A percentile compares a stretch with the other conserved stretches of the same genome.
Evolutionary conservation across 1,140 invertebrate species (phyloP).

Genomic region (Papilio dardanus): DNA sequence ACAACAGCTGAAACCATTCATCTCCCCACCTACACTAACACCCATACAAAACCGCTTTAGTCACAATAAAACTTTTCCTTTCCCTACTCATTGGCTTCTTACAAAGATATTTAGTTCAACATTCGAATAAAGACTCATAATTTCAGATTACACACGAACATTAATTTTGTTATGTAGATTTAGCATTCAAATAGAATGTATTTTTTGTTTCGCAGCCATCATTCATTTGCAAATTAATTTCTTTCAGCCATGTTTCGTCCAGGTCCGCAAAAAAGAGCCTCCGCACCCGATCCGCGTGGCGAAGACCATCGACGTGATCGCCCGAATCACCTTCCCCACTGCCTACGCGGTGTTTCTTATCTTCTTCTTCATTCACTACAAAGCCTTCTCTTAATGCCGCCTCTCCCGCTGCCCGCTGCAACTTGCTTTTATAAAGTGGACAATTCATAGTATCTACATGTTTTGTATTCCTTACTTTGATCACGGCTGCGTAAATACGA

Average conservation of each 20-base stretch:
- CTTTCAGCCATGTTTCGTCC: slow-evolving; percentile 86
- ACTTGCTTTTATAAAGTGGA: slow-evolving; percentile 61
- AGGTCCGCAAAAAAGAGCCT: slow-evolving; percentile 94
- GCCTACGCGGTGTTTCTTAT: slow-evolving; percentile 96
- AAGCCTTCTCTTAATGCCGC: slow-evolving; percentile 86
- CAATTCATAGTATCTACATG: slow-evolving; percentile 58
- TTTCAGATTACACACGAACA: slow-evolving; percentile 6
- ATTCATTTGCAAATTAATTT: slow-evolving; percentile 76
- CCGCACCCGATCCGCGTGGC: slow-evolving; percentile 95
- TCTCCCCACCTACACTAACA: slow-evolving; percentile 26
- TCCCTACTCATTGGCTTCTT: slow-evolving; percentile 28
- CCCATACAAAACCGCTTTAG: slow-evolving; percentile 23
- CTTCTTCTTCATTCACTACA: slow-evolving; percentile 97
- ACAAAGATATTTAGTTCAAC: slow-evolving; percentile 19
- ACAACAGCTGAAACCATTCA: slow-evolving; percentile 34
- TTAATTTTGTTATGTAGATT: background rate
- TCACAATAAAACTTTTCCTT: slow-evolving; percentile 1
- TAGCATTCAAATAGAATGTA: slow-evolving; percentile 19
- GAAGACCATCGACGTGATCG: slow-evolving; percentile 97
- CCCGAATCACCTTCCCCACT: slow-evolving; percentile 94
- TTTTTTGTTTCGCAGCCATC: slow-evolving; percentile 63
- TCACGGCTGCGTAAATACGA: slow-evolving; percentile 55
- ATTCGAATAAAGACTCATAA: background rate
- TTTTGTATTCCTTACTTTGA: slow-evolving; percentile 60
- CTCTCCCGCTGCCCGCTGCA: slow-evolving; percentile 53